Conservation (phyloP, 2,113 vertebrate genomes). For the Neoarius graeffei region DNA sequence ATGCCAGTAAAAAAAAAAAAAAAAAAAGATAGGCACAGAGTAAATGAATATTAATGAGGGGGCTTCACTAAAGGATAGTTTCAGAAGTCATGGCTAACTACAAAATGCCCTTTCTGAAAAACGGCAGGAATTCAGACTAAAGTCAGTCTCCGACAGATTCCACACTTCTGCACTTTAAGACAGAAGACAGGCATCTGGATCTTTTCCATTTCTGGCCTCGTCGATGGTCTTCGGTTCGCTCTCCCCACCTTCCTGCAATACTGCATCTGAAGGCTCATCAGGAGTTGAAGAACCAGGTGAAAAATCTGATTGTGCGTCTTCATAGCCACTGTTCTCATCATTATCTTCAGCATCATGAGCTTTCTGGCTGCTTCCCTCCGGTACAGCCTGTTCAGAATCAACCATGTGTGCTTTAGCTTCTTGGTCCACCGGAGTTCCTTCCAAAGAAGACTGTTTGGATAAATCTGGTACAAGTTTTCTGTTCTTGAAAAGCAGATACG, state of each 20-base stretch:
- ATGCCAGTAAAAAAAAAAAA: not conserved
- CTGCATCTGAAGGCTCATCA: slow-evolving; percentile 45
- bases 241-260: slow-evolving; percentile 23
- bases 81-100: not conserved
- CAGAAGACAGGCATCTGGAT: slow-evolving; percentile 60
- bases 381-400: slow-evolving; percentile 41
- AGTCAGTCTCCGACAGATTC: not conserved
- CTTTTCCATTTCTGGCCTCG: slow-evolving; percentile 21
- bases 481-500: slow-evolving; percentile 44
- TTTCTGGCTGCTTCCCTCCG: not conserved
- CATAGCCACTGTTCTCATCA: slow-evolving; percentile 72
- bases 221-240: not conserved
- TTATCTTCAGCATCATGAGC: slow-evolving; percentile 58
- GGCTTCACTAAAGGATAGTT: not conserved
- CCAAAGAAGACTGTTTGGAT: not conserved
- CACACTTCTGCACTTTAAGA: slow-evolving; percentile 59
- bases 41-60: not conserved
- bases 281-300: slow-evolving; percentile 52
- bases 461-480: not conserved
- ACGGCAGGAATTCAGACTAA: not conserved
- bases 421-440: slow-evolving; percentile 53
- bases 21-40: not conserved
- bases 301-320: slow-evolving; percentile 72
- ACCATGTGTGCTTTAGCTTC: slow-evolving; percentile 20
- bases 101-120: not conserved